These are phyloP conservation scores for Cyprinodon brontotheroides DNA, from an alignment of 2,113 vertebrate species.

Conservation along the genomic window DNA sequence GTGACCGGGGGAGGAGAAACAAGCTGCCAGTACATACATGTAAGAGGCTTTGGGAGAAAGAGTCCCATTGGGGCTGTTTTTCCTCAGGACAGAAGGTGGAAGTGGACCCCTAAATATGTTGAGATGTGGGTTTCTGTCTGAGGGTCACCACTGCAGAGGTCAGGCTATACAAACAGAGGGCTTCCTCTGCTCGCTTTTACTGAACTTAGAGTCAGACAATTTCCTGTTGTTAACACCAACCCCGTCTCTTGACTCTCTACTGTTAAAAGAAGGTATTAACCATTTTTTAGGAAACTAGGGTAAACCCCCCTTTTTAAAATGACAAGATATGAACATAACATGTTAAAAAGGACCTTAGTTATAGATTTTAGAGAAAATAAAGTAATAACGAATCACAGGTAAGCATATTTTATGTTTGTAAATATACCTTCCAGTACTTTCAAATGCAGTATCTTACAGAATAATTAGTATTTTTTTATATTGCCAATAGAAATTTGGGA, in stretches of 20 bases:
- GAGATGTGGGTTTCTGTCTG: constrained; percentile 21
- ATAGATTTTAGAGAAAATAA: no score
- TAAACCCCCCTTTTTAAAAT: no score
- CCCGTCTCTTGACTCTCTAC: constrained; percentile 2
- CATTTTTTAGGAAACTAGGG: no score
- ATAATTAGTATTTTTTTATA: no score
- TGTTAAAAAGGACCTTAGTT: no score
- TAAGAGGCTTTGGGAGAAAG: not conserved
- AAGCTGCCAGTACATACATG: constrained; percentile 1
- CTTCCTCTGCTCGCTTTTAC: constrained; percentile 40
- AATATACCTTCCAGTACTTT: no score
- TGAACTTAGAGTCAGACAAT: constrained; percentile 9
- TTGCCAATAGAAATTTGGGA: no score
- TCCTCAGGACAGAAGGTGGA: constrained; percentile 34
- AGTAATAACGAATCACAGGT: no score
- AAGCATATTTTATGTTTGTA: no score
- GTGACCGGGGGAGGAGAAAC: not conserved
- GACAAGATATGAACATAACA: no score
- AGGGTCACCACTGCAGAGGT: constrained; percentile 40
- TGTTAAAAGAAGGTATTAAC: not conserved
- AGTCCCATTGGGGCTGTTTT: constrained; percentile 3
- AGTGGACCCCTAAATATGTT: constrained; percentile 55
- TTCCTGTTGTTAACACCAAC: constrained; percentile 23
- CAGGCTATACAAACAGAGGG: constrained; percentile 59
- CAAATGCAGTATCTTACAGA: no score